phyloP scores from a whole-genome alignment of 2,113 vertebrate species.

The Desmodus rotundus region DNA sequence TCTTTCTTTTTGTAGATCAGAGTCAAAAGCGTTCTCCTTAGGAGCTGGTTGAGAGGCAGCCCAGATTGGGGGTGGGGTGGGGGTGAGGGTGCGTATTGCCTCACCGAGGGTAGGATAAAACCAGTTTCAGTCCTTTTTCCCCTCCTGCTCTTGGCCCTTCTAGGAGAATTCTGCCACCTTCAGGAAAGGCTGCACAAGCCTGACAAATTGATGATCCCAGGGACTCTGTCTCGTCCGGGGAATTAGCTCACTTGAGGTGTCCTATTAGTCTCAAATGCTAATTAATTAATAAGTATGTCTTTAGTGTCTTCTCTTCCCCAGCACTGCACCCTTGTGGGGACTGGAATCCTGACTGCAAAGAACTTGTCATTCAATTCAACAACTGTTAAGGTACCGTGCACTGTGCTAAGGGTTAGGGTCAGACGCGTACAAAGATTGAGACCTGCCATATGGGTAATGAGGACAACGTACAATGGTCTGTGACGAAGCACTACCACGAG shows the following conservation, averaged over 20 bases:
- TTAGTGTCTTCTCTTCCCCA: neutral
- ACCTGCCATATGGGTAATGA: neutral
- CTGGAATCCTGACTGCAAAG: neutral
- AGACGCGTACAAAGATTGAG: neutral
- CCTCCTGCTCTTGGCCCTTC: neutral
- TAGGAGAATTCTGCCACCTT: conserved; percentile 7
- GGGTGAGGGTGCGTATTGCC: too few species aligned
- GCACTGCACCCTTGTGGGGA: neutral
- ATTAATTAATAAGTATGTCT: neutral
- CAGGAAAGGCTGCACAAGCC: neutral
- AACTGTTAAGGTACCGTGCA: neutral
- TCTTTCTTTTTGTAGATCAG: conserved; percentile 1
- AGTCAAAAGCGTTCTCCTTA: conserved; percentile 2
- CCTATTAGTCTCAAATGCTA: neutral
- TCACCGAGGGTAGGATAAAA: neutral
- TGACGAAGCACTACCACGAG: neutral
- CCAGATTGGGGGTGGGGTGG: neutral
- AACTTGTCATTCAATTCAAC: neutral
- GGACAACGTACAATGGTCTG: neutral
- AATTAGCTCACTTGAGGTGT: neutral
- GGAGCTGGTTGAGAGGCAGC: neutral
- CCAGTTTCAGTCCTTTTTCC: neutral
- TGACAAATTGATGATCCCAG: neutral
- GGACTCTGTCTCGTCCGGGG: neutral
- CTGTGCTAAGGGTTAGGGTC: neutral